phyloP scores from a whole-genome alignment of 2,888 invertebrate genomes.

The Hyalella azteca region DNA sequence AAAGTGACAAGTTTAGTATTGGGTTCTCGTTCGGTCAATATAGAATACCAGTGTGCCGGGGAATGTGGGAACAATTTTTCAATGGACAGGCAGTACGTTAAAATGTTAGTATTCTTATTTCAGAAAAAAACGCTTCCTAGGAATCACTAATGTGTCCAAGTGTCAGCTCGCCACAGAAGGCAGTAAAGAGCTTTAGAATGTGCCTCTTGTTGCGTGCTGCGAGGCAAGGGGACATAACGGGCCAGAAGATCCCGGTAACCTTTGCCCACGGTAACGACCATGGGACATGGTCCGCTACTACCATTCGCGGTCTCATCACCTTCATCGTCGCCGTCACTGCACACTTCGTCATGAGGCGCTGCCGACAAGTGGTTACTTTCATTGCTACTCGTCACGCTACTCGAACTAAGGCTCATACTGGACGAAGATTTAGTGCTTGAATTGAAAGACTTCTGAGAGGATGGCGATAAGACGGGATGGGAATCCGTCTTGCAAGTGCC shows the following conservation, averaged over 20 bases:
- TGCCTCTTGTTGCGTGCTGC: conserved; percentile 50
- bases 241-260: conserved; percentile 78
- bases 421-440: conserved; percentile 17
- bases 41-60: neutral
- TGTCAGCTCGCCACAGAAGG: conserved; percentile 75
- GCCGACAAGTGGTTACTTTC: neutral
- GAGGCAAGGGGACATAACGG: conserved; percentile 61
- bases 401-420: conserved; percentile 38
- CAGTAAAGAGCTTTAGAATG: conserved; percentile 69
- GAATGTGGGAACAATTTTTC: neutral
- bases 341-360: neutral
- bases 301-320: conserved; percentile 19
- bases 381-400: conserved; percentile 13
- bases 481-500: neutral
- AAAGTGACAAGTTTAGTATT: neutral
- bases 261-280: conserved; percentile 78
- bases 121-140: neutral
- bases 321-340: neutral
- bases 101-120: neutral
- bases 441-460: neutral
- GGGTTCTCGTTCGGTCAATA: neutral
- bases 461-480: neutral
- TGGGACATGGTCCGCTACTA: conserved; percentile 60
- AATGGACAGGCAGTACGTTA: neutral
- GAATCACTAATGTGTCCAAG: conserved; percentile 66